These are phyloP conservation scores for Drosophila truncata DNA, from an alignment of 1,140 invertebrate genomes.

Conservation along the genomic window DNA sequence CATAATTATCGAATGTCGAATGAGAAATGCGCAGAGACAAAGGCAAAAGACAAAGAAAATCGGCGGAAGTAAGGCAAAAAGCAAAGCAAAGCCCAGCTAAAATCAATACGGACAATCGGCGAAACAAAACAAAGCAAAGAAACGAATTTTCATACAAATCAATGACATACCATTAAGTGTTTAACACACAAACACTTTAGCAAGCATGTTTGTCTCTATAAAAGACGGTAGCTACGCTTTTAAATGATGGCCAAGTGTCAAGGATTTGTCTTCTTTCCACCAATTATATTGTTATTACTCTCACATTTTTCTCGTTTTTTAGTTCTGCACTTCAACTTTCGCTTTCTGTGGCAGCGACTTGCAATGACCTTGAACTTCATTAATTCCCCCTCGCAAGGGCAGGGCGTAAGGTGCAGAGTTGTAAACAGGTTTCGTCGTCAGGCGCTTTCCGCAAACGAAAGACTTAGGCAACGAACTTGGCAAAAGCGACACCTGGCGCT, in stretches of 20 bases:
- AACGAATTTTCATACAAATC: constrained; percentile 30
- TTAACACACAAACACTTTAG: not conserved
- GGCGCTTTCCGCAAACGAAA: constrained; percentile 29
- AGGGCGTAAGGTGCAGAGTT: constrained; percentile 21
- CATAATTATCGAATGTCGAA: constrained; percentile 42
- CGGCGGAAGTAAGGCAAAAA: constrained; percentile 42
- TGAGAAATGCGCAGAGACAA: constrained; percentile 30
- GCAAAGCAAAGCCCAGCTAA: constrained; percentile 35
- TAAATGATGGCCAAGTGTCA: not conserved
- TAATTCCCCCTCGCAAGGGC: constrained; percentile 30
- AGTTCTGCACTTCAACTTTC: constrained; percentile 18
- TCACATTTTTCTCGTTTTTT: not conserved
- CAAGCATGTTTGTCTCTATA: not conserved
- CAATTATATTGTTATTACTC: not conserved
- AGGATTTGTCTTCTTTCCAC: not conserved
- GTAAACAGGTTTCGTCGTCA: constrained; percentile 43
- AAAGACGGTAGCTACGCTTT: not conserved
- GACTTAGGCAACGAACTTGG: constrained; percentile 66
- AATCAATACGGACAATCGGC: constrained; percentile 29
- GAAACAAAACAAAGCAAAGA: constrained; percentile 5
- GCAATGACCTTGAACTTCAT: constrained; percentile 52
- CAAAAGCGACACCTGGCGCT: constrained; percentile 34
- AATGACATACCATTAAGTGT: constrained; percentile 22
- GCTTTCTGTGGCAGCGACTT: constrained; percentile 19
- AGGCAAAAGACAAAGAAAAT: constrained; percentile 44